Base-by-base conservation (phyloP, 2,113 vertebrate genomes). In the Strix uralensis region DNA sequence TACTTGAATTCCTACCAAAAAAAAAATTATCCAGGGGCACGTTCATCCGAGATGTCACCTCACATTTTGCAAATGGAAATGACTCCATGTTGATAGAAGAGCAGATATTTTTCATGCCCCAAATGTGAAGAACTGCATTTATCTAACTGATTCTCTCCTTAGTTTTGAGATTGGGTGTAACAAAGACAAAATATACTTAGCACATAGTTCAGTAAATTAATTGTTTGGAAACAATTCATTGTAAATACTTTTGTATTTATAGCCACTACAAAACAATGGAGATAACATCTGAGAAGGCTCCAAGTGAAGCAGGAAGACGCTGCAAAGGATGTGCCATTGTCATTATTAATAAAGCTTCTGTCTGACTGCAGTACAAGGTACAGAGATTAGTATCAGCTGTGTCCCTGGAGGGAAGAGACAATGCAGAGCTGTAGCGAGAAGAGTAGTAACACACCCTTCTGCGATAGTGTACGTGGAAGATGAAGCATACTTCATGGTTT, bases 281-380 rank as follows among this genome's bases (percentile, higher is more conserved):
- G 96, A 97, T 97, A 96, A 95, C 30, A 97, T 97, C 95, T 91
- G 57, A 95, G 88, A 84, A 97, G 67, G 77, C 87, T 97, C 94
- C 91, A 86, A 95, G 70, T 58, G 75, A 96, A 96, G 90, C 94
- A 96, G 96, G 97, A 97, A 97, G 97, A 97, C 23, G 0, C 71
- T 92, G 92, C 85, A 95, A 81, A 97, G 96, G 93, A 97, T 92
- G 58, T 95, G 62, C 90, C 34, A 94, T 96, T 97, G 95, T 97
- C 94, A 91, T 96, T 95, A 90, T 88, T 96, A 94, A 94, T 92
- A 96, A 94, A 95, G 36, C 54, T 79, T 91, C 79, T 93, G 74
- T 93, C 86, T 95, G 74, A 95, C 71, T 93, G 51, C 32, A 80
- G 75, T 20, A 63, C 61, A 92, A 92, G 94, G 90, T 94, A 90